phyloP scores from a whole-genome alignment of 2,113 vertebrate genomes.

The Microcebus griseorufus region DNA sequence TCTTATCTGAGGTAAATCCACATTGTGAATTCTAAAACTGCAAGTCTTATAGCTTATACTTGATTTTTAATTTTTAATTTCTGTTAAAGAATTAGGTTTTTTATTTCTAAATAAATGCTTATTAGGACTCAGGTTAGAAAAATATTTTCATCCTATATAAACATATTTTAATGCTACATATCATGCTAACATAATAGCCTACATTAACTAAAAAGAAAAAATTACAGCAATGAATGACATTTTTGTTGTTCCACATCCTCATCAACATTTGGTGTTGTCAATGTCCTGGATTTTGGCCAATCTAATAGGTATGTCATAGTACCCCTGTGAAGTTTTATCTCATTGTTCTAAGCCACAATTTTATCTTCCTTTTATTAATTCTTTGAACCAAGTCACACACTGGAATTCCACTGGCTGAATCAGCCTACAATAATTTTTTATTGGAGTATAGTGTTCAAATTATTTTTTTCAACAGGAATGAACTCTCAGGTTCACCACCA shows the following conservation, averaged over 20 bases:
- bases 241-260: background rate
- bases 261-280: background rate
- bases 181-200: background rate
- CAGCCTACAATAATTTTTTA: background rate
- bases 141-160: background rate
- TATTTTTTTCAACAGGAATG: background rate
- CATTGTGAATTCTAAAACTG: background rate
- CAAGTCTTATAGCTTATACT: background rate
- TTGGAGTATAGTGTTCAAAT: background rate
- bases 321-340: background rate
- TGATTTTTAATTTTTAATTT: background rate
- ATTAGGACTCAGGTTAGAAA: background rate
- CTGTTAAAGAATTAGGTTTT: background rate
- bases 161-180: background rate
- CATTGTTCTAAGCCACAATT: background rate
- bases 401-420: background rate
- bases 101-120: background rate
- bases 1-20: slow-evolving; percentile 7
- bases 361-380: background rate
- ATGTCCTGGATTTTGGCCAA: background rate
- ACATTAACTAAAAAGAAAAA: background rate
- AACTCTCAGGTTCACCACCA: background rate
- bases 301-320: background rate
- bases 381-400: background rate
- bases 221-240: background rate